A percentile compares a stretch with the other conserved stretches of the same genome.
Evolutionary conservation across 2,113 vertebrate genomes (phyloP).

Genomic region (Nanger granti): DNA sequence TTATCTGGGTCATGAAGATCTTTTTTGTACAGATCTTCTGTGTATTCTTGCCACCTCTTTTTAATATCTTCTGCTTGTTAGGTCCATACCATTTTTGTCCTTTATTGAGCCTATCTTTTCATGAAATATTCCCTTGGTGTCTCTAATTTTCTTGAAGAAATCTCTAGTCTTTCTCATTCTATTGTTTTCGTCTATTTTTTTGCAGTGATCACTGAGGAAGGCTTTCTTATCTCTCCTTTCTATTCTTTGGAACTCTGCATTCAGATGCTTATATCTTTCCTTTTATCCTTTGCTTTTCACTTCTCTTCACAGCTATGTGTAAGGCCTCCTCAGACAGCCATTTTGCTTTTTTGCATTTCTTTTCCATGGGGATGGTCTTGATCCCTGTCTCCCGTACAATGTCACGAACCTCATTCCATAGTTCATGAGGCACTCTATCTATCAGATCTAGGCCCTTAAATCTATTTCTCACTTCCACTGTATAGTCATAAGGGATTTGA

Average conservation of each 20-base stretch:
- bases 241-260: background rate
- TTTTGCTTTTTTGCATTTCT: background rate
- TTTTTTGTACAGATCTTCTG: background rate
- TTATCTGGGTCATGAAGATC: background rate
- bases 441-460: background rate
- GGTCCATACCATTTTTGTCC: background rate
- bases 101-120: background rate
- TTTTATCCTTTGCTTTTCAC: background rate
- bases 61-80: background rate
- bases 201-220: background rate
- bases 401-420: rapidly evolving
- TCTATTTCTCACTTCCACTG: background rate
- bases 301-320: background rate
- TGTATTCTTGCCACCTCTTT: background rate
- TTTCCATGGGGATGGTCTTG: background rate
- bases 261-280: background rate
- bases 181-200: background rate
- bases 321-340: background rate
- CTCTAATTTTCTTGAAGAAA: background rate
- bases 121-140: background rate
- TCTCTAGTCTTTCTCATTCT: background rate
- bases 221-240: background rate
- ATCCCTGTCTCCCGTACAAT: background rate
- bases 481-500: background rate
- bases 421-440: background rate